A percentile compares a stretch with the other conserved stretches of the same genome.
Evolutionary conservation across 2,797 vertebrate genomes (phyloP).

Genomic region (Trachurus trachurus): DNA sequence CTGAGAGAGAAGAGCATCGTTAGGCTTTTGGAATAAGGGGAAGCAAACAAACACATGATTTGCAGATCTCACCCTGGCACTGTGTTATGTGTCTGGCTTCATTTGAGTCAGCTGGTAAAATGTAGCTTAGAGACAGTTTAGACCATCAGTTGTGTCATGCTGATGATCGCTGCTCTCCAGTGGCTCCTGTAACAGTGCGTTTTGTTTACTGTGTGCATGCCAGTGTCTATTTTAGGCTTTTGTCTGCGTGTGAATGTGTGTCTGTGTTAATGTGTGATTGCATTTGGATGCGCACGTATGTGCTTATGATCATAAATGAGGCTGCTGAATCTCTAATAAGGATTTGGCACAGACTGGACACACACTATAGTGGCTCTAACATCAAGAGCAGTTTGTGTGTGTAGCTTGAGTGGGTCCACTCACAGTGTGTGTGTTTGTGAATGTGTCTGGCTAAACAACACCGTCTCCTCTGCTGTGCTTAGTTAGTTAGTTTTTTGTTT

Average conservation of each 20-base stretch:
- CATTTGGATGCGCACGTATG: constrained; percentile 23
- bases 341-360: constrained; percentile 46
- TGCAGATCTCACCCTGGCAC: constrained; percentile 66
- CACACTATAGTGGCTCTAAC: constrained; percentile 24
- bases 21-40: constrained; percentile 70
- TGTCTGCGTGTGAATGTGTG: background rate
- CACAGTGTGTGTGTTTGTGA: constrained; percentile 20
- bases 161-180: constrained; percentile 60
- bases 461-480: constrained; percentile 12
- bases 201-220: constrained; percentile 41
- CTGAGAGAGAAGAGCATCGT: constrained; percentile 67
- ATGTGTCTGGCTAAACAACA: constrained; percentile 7
- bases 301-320: constrained; percentile 44
- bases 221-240: constrained; percentile 38
- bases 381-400: constrained; percentile 35
- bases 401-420: constrained; percentile 30
- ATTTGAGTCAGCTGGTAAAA: constrained; percentile 65
- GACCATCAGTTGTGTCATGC: constrained; percentile 49
- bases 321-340: constrained; percentile 54
- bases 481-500: background rate
- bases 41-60: constrained; percentile 75
- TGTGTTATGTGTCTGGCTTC: constrained; percentile 57
- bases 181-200: constrained; percentile 24
- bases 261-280: constrained; percentile 10
- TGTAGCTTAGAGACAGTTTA: constrained; percentile 51